phyloP scores from a whole-genome alignment of 2,888 invertebrate genomes.

The Bursaphelenchus okinawaensis region DNA sequence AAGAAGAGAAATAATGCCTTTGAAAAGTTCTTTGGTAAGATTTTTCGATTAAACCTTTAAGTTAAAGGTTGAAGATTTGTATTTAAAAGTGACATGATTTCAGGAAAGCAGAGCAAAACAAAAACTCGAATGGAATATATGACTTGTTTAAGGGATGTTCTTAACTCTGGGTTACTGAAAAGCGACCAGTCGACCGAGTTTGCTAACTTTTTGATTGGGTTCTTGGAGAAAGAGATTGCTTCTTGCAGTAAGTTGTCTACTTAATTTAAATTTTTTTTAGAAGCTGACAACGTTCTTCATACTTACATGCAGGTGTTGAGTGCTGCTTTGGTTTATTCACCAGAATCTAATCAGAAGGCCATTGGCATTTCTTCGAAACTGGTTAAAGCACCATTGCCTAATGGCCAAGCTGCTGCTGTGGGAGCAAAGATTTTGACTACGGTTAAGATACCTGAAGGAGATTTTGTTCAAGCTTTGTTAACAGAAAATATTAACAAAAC shows the following conservation, averaged over 20 bases:
- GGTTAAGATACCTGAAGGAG: background rate
- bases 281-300: background rate
- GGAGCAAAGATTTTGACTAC: background rate
- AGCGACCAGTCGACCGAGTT: background rate
- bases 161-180: background rate
- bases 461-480: background rate
- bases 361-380: background rate
- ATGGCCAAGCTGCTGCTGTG: background rate
- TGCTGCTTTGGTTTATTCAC: background rate
- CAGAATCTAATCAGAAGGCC: background rate
- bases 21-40: conserved; percentile 9
- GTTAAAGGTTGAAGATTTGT: too few relatives aligned
- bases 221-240: background rate
- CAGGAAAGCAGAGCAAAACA: conserved; percentile 7
- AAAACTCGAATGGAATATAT: conserved; percentile 1
- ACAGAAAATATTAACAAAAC: background rate
- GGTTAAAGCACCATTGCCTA: background rate
- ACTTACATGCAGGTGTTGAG: background rate
- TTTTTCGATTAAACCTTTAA: too few relatives aligned
- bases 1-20: background rate
- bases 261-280: background rate
- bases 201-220: background rate
- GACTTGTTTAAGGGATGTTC: background rate
- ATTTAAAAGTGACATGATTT: background rate
- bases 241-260: background rate